These are phyloP conservation scores for Odontothrips loti DNA, from an alignment of 2,888 invertebrate species.

Conservation along the genomic window DNA sequence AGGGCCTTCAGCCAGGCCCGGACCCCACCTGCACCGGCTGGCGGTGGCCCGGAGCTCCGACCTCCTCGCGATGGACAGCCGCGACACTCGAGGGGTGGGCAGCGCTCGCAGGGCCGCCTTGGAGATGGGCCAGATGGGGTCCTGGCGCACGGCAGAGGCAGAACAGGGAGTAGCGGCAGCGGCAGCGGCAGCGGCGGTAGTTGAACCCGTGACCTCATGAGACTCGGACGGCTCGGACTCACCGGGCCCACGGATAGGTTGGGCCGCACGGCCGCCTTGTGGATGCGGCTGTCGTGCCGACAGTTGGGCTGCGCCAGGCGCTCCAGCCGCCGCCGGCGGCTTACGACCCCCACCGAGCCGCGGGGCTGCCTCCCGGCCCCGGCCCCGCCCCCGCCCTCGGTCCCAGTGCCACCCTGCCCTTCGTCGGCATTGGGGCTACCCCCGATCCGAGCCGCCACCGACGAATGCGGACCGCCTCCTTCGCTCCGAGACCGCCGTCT, in stretches of 20 bases:
- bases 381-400: not conserved
- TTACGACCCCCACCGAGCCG: not conserved
- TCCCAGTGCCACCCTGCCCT: not conserved
- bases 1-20: too few relatives aligned
- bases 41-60: not conserved
- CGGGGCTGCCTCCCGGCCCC: not conserved
- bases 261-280: not conserved
- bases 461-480: not conserved
- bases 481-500: not conserved
- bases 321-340: constrained; percentile 1
- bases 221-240: too few relatives aligned
- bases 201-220: too few relatives aligned
- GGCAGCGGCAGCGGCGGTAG: not conserved
- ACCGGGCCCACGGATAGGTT: constrained; percentile 7
- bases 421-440: not conserved
- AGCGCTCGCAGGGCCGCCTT: not conserved
- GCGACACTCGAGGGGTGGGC: not conserved
- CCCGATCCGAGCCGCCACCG: not conserved
- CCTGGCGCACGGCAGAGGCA: not conserved
- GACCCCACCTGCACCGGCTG: not conserved
- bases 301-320: not conserved
- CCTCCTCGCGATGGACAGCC: not conserved
- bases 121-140: constrained; percentile 18
- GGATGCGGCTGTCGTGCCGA: not conserved
- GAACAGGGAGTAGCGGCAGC: too few relatives aligned